These are phyloP conservation scores for Synergus laeviventris DNA, from an alignment of 2,888 invertebrate genomes.

Conservation along the genomic window DNA sequence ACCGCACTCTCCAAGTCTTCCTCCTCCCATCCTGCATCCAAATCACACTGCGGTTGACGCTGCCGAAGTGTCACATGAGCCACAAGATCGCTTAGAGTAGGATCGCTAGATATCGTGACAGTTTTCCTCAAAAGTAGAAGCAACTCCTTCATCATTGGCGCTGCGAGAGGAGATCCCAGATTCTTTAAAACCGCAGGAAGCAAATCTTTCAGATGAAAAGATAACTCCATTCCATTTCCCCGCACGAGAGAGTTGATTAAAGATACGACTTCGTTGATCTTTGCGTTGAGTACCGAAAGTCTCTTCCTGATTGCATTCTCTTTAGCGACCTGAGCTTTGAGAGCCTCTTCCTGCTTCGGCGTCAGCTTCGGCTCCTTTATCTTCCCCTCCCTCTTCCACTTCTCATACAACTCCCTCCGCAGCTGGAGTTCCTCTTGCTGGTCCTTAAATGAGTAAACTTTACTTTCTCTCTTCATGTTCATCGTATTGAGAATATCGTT, in stretches of 20 bases:
- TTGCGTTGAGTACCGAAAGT: slow-evolving; percentile 77
- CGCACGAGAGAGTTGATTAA: slow-evolving; percentile 77
- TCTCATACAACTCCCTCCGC: slow-evolving; percentile 94
- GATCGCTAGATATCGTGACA: slow-evolving; percentile 77
- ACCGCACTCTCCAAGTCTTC: slow-evolving; percentile 82
- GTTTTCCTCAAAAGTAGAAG: slow-evolving; percentile 80
- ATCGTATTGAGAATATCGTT: slow-evolving; percentile 77
- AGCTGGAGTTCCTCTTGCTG: slow-evolving; percentile 96
- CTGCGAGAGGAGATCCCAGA: slow-evolving; percentile 87
- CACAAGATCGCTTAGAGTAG: slow-evolving; percentile 79
- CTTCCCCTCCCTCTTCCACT: slow-evolving; percentile 88
- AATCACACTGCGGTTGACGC: slow-evolving; percentile 87
- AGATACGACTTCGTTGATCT: slow-evolving; percentile 74
- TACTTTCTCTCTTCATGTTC: slow-evolving; percentile 96
- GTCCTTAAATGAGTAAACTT: slow-evolving; percentile 97
- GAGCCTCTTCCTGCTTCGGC: slow-evolving; percentile 94
- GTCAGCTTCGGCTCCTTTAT: slow-evolving; percentile 84
- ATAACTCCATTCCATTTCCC: slow-evolving; percentile 78
- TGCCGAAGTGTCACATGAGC: slow-evolving; percentile 85
- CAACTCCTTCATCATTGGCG: slow-evolving; percentile 81
- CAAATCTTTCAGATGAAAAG: slow-evolving; percentile 79
- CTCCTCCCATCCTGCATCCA: slow-evolving; percentile 87
- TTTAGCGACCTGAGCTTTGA: slow-evolving; percentile 90
- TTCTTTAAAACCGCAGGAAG: slow-evolving; percentile 80
- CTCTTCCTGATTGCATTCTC: slow-evolving; percentile 87